Base-by-base conservation (phyloP, 2,888 invertebrate species). In the Heteromyza rotundicornis region DNA sequence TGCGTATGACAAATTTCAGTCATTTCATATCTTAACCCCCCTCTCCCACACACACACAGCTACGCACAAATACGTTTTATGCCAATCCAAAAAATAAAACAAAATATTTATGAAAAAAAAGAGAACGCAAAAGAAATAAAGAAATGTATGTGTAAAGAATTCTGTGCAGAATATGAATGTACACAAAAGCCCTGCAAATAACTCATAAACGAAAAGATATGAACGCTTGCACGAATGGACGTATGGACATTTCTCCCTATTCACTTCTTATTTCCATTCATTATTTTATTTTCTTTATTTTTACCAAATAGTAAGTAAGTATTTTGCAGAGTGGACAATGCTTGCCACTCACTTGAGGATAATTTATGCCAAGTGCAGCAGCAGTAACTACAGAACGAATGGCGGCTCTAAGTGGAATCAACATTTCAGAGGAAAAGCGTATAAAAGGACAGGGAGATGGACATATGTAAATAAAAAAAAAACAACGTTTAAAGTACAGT, bases 311-410 rank as follows among this genome's bases (percentile, higher is more conserved):
- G 12, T 8, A 20, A 52, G 8, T 27, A 17, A 8, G 35, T 36
- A 10, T 22, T 54, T 16, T 35, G 53, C 23, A 54, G 22, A 54
- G 22, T 40, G 54, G 36, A 36, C 35, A 54, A 54, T 36, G 36
- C 54, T 54, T 54, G 35, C 17, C 54, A 54, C 40, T 54, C 40
- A 22, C 40, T 54, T 5, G 19, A 12, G 27, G 19, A 54, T 35
- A 54, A 54, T 54, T 54, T 54, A 54, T 54, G 36, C 23, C 54
- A 54, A 54, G 36, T 10, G 40, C 54, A 36, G 14, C 16, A 32
- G 19, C 52, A 27, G 19, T n/a, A 24, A 52, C 23, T 2, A 53
- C 16, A 14, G 36, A 20, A 36, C 3, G 36, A 54, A 36, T 54
- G 54, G 36, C 54, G 36, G n/a, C 54, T 20, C 20, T 36, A 54